These are phyloP conservation scores for Ictidomys tridecemlineatus DNA, from an alignment of 2,113 vertebrate species.

Conservation along the genomic window DNA sequence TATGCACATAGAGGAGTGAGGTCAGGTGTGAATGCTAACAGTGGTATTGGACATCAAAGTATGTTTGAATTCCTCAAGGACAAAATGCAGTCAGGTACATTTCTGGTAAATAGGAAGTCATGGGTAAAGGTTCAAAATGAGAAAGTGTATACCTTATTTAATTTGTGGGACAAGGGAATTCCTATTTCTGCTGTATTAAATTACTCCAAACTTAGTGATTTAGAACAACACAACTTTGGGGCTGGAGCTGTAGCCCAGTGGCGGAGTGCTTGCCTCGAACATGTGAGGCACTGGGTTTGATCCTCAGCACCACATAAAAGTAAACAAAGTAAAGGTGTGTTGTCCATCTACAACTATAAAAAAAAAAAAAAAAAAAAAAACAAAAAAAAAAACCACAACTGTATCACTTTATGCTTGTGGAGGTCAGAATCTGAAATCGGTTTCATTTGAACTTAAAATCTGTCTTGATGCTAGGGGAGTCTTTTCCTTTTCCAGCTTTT, in stretches of 20 bases:
- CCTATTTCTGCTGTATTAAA: not conserved
- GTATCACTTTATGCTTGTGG: not conserved
- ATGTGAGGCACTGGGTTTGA: too few species aligned
- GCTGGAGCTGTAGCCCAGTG: too few species aligned
- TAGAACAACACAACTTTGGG: not conserved
- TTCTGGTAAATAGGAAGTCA: not conserved
- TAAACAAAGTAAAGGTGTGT: too few species aligned
- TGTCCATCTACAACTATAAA: too few species aligned
- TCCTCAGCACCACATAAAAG: too few species aligned
- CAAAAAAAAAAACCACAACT: fast-evolving
- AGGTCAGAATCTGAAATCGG: not conserved
- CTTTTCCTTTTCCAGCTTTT: not conserved
- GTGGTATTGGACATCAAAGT: too few species aligned
- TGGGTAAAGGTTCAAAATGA: not conserved
- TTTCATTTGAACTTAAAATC: not conserved
- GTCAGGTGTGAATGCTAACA: too few species aligned
- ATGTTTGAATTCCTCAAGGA: not conserved
- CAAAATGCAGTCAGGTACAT: not conserved
- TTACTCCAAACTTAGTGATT: not conserved
- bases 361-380: fast-evolving
- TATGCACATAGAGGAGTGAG: not conserved
- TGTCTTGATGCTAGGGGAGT: not conserved
- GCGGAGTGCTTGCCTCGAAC: too few species aligned
- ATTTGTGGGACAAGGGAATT: not conserved
- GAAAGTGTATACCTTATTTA: not conserved